Conservation (phyloP, 2,797 vertebrate species). For the Epinephelus coioides region DNA sequence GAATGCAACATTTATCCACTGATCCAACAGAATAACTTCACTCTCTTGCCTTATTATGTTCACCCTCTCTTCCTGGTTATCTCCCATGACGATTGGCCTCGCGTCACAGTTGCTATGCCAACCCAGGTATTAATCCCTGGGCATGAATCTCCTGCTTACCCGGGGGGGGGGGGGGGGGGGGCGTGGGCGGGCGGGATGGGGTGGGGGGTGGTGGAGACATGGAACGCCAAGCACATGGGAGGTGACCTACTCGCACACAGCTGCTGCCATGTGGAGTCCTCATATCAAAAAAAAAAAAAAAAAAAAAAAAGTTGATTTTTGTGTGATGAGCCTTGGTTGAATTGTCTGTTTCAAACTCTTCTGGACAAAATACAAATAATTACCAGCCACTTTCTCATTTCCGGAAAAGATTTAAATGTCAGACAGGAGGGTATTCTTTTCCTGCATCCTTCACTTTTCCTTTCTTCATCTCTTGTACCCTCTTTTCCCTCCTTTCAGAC, state of each 20-base stretch:
- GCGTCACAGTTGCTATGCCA: conserved; percentile 78
- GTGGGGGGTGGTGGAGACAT: conserved; percentile 10
- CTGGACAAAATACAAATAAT: not conserved
- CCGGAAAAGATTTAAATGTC: not conserved
- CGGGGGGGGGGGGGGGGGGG: conserved; percentile 17
- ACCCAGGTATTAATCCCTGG: conserved; percentile 75
- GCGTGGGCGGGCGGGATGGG: too few relatives aligned
- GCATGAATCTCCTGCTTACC: conserved; percentile 40
- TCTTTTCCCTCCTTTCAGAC: not conserved
- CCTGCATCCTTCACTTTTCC: not conserved
- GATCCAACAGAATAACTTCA: conserved; percentile 5
- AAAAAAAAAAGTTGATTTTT: not conserved
- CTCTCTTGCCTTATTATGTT: conserved; percentile 3
- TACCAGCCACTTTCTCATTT: not conserved
- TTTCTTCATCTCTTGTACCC: not conserved
- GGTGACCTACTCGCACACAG: conserved; percentile 18
- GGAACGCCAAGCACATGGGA: conserved; percentile 34
- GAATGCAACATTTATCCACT: not conserved
- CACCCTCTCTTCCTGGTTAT: conserved; percentile 60
- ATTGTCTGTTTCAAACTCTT: not conserved
- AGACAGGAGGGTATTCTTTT: not conserved
- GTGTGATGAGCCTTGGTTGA: too few relatives aligned
- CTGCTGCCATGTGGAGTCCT: not conserved
- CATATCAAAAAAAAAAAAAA: too few relatives aligned
- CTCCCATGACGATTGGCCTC: conserved; percentile 57